These are phyloP conservation scores for Belgica antarctica DNA, from an alignment of 2,888 invertebrate species.

Conservation along the genomic window DNA sequence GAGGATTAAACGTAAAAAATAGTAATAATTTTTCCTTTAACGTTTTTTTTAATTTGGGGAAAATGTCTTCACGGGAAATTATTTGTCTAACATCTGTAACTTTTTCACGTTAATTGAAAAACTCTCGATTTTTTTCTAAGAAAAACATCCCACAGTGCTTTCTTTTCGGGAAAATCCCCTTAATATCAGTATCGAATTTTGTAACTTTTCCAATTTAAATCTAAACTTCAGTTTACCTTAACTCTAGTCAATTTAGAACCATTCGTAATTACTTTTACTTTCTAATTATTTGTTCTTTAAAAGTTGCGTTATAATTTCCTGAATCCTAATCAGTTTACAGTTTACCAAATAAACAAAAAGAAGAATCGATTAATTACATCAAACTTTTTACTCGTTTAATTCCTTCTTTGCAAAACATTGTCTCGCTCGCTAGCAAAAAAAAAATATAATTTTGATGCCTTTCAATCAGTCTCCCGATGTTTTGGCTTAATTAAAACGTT, in stretches of 20 bases:
- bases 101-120: background rate
- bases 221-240: background rate
- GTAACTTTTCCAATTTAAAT: slow-evolving; percentile 6
- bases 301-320: background rate
- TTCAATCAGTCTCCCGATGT: background rate
- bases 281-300: slow-evolving; percentile 20
- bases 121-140: background rate
- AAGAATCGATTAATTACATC: background rate
- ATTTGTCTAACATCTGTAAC: background rate
- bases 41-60: background rate
- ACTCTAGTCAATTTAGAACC: slow-evolving; percentile 22
- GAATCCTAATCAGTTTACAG: background rate
- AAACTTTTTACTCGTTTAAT: background rate
- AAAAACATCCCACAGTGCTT: background rate
- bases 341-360: too few relatives aligned
- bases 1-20: background rate
- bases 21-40: too few relatives aligned
- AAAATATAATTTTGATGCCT: background rate
- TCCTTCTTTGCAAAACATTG: background rate
- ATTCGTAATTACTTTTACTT: background rate
- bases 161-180: background rate
- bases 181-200: slow-evolving; percentile 11
- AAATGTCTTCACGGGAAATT: background rate
- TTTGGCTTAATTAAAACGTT: too few relatives aligned
- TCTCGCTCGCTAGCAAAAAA: background rate